Evolutionary conservation across 1,140 invertebrate species (phyloP), one percentile per base, ranked within the genome.

Genomic region (Heliconius hewitsoni): DNA sequence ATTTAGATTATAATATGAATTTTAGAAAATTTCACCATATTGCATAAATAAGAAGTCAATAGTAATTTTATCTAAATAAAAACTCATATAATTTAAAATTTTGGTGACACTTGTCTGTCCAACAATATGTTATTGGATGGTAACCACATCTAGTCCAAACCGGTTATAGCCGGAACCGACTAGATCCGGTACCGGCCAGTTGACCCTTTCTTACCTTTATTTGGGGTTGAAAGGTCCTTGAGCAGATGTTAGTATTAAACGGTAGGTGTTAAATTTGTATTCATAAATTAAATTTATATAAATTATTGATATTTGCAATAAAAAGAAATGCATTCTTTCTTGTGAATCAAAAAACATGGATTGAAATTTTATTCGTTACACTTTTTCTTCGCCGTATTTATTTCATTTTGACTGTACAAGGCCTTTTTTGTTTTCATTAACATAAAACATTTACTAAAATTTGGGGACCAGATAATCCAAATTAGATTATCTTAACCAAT

Each of bases 171-270:
- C 83, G 86, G 83, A 82, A 83, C 85, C 57, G 73, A 81, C 82
- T 76, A 85, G 83, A 90, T 89, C 88, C 91, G 89, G 91, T 90
- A 88, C 74, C 75, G 84, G 79, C 86, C 84, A 83, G 82, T 85
- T 85, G 91, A 92, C 91, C 91, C 91, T 87, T 91, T 87, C 91
- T 92, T 92, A 79, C 76, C 73, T 84, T 90, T 89, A 84, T 89
- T 81, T 83, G 70, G 80, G 80, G 82, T 79, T 76, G 75, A 77
- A 79, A 83, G 79, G 76, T 80, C 82, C 75, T 79, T 73, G 73
- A 80, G 77, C 82, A 83, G 80, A 83, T 83, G 82, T 81, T 76
- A 66, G 71, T n/a, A 73, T 73, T 71, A 76, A 50, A 46, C 66
- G 73, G 77, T 74, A 75, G 39, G 72, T 77, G 72, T 77, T 81